phyloP scores from a whole-genome alignment of 2,888 invertebrate genomes.

The Apodemia hepburni region DNA sequence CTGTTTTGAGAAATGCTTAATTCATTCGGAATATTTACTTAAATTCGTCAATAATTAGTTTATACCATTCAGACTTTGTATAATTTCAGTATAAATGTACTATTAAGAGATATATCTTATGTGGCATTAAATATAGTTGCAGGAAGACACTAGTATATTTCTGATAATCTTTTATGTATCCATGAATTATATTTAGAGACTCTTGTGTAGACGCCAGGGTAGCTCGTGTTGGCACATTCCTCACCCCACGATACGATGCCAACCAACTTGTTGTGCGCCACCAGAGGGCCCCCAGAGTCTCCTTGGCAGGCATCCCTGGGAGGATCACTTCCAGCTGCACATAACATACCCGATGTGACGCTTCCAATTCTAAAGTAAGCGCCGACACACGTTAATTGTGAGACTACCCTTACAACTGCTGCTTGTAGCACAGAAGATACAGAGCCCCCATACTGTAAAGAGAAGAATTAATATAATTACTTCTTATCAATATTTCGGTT shows the following conservation, averaged over 20 bases:
- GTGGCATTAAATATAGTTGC: too few relatives aligned
- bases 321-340: constrained; percentile 53
- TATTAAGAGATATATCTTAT: too few relatives aligned
- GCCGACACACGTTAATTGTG: constrained; percentile 50
- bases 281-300: constrained; percentile 82
- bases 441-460: constrained; percentile 53
- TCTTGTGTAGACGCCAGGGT: constrained; percentile 80
- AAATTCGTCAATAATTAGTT: too few relatives aligned
- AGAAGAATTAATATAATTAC: neutral
- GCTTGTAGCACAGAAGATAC: constrained; percentile 52
- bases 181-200: constrained; percentile 59
- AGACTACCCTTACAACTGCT: constrained; percentile 57
- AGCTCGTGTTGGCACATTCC: constrained; percentile 69
- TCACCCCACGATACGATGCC: constrained; percentile 81
- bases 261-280: constrained; percentile 59
- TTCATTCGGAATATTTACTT: too few relatives aligned
- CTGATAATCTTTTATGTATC: constrained; percentile 40
- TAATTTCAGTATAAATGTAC: too few relatives aligned
- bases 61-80: too few relatives aligned
- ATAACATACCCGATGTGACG: constrained; percentile 63
- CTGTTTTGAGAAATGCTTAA: too few relatives aligned
- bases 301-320: constrained; percentile 74
- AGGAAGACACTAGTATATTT: neutral
- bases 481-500: too few relatives aligned
- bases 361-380: constrained; percentile 55